phyloP scores from a whole-genome alignment of 2,113 vertebrate genomes.

The Catharus minimus region DNA sequence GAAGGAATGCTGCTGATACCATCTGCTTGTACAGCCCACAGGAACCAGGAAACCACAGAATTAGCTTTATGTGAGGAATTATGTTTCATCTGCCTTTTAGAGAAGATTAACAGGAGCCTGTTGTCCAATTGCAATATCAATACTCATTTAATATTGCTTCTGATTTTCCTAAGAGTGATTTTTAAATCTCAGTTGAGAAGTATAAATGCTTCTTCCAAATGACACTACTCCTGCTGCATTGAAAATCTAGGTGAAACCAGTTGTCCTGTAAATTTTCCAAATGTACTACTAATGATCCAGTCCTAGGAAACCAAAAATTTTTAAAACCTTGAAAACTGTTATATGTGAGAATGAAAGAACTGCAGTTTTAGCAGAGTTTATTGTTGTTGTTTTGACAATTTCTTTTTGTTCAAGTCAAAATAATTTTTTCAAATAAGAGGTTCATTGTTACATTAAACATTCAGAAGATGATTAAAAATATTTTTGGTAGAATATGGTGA shows the following conservation, averaged over 20 bases:
- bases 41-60: conserved; percentile 36
- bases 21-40: conserved; percentile 42
- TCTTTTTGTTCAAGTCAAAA: not conserved
- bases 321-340: not conserved
- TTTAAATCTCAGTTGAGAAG: not conserved
- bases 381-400: not conserved
- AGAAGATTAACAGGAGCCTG: not conserved
- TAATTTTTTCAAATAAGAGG: not conserved
- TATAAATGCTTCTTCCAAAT: not conserved
- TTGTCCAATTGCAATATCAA: conserved; percentile 15
- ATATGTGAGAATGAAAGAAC: not conserved
- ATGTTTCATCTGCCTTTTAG: conserved; percentile 36
- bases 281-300: not conserved
- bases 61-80: conserved; percentile 33
- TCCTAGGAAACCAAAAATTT: accelerated
- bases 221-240: not conserved
- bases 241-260: not conserved
- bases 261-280: not conserved
- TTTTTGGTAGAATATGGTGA: not conserved
- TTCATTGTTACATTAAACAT: not conserved
- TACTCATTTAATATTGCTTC: not conserved
- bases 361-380: not conserved
- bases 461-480: not conserved
- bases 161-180: conserved; percentile 3
- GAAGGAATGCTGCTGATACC: conserved; percentile 21